phyloP scores from a whole-genome alignment of 2,797 vertebrate species.

The Anguilla megastoma region DNA sequence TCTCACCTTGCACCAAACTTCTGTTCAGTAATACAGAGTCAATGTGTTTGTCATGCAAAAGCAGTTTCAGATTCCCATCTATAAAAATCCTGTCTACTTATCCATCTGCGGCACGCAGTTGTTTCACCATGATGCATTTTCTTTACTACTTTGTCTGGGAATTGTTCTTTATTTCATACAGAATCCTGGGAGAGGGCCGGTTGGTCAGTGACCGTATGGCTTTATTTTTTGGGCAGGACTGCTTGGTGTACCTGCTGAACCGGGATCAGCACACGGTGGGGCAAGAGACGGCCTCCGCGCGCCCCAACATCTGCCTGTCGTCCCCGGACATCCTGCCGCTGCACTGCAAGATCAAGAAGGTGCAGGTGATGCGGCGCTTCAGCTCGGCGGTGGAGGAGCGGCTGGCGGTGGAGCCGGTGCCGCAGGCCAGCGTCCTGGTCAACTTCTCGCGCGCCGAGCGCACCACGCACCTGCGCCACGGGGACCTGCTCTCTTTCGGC shows the following conservation, averaged over 20 bases:
- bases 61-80: neutral
- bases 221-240: constrained; percentile 74
- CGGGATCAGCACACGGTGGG: constrained; percentile 91
- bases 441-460: constrained; percentile 84
- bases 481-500: constrained; percentile 91
- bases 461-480: constrained; percentile 80
- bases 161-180: neutral
- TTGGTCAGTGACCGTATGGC: neutral
- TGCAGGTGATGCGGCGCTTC: constrained; percentile 44
- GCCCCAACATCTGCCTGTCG: constrained; percentile 90
- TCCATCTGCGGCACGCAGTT: neutral
- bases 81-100: neutral
- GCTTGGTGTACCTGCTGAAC: constrained; percentile 90
- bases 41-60: neutral
- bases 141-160: neutral
- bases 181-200: neutral
- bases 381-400: constrained; percentile 55
- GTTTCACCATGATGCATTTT: neutral
- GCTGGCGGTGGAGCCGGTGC: constrained; percentile 81
- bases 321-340: constrained; percentile 92
- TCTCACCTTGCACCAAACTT: neutral
- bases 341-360: constrained; percentile 81
- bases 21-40: neutral
- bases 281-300: constrained; percentile 87
- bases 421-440: constrained; percentile 76